These are phyloP conservation scores for Goniozus legneri DNA, from an alignment of 1,140 invertebrate species.

Conservation along the genomic window DNA sequence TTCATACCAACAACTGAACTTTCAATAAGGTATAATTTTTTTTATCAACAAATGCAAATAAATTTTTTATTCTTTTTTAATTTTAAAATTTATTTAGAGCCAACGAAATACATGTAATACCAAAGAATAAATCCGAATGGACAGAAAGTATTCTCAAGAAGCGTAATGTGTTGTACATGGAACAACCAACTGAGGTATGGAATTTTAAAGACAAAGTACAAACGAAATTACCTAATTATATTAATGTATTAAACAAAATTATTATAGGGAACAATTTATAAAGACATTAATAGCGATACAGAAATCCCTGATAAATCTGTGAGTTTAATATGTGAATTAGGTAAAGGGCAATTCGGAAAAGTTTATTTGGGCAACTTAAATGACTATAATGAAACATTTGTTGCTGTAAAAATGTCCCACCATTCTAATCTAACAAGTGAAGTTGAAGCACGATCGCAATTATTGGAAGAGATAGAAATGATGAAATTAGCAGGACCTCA, in stretches of 20 bases:
- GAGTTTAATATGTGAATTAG: conserved; percentile 60
- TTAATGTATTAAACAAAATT: not conserved
- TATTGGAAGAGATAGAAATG: conserved; percentile 75
- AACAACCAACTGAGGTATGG: conserved; percentile 54
- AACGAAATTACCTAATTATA: conserved; percentile 2
- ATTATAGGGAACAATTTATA: conserved; percentile 30
- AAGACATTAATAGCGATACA: conserved; percentile 48
- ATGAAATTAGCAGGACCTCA: conserved; percentile 76
- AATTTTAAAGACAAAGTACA: not conserved
- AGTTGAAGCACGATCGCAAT: conserved; percentile 61
- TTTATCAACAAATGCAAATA: too few relatives aligned
- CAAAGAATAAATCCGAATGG: conserved; percentile 18
- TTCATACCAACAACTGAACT: conserved; percentile 7
- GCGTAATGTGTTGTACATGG: conserved; percentile 50
- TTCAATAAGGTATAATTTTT: conserved; percentile 2
- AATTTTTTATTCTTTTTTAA: conserved; percentile 9
- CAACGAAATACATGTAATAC: conserved; percentile 11
- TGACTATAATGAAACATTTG: conserved; percentile 52
- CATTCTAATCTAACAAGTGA: conserved; percentile 42
- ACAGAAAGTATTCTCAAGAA: conserved; percentile 29
- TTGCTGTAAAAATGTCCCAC: conserved; percentile 72
- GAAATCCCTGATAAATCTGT: conserved; percentile 58
- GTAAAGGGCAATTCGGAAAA: conserved; percentile 71
- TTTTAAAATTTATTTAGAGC: conserved; percentile 6
- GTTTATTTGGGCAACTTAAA: conserved; percentile 64